These are phyloP conservation scores for Nasonia giraulti DNA, from an alignment of 1,140 invertebrate species.

Conservation along the genomic window DNA sequence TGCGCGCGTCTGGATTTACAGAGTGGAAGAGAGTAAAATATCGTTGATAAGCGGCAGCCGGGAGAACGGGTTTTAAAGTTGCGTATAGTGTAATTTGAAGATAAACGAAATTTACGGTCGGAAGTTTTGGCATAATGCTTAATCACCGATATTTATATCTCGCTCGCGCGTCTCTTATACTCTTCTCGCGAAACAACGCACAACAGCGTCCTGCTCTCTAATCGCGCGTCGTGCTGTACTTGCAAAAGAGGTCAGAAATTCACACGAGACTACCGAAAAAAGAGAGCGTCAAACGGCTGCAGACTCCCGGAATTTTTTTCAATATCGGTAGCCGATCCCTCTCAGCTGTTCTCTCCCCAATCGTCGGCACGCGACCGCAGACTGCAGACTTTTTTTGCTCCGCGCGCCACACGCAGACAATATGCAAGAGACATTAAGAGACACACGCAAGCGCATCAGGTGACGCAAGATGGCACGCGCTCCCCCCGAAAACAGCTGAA, in stretches of 20 bases:
- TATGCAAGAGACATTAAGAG: not conserved
- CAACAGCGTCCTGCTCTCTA: too few relatives aligned
- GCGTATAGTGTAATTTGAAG: not conserved
- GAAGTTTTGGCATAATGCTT: not conserved
- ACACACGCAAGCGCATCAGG: conserved; percentile 8
- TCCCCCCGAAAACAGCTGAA: conserved; percentile 3
- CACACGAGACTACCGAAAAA: not conserved
- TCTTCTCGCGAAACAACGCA: too few relatives aligned
- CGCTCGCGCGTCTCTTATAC: too few relatives aligned
- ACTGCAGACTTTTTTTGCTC: not conserved
- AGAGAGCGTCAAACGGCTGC: not conserved
- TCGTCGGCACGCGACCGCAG: conserved; percentile 14
- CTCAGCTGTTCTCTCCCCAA: conserved; percentile 5
- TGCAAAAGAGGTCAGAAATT: too few relatives aligned
- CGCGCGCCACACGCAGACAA: not conserved
- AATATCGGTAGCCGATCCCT: not conserved
- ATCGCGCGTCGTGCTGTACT: too few relatives aligned
- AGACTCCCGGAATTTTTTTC: not conserved
- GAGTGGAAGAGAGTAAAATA: not conserved
- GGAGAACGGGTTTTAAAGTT: not conserved
- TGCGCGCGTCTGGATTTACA: not conserved
- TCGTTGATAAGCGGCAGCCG: not conserved
- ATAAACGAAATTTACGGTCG: not conserved
- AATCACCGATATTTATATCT: too few relatives aligned
- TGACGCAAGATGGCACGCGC: conserved; percentile 45